Base-by-base conservation (phyloP, 2,888 invertebrate genomes). In the Melinopterus prodromus region DNA sequence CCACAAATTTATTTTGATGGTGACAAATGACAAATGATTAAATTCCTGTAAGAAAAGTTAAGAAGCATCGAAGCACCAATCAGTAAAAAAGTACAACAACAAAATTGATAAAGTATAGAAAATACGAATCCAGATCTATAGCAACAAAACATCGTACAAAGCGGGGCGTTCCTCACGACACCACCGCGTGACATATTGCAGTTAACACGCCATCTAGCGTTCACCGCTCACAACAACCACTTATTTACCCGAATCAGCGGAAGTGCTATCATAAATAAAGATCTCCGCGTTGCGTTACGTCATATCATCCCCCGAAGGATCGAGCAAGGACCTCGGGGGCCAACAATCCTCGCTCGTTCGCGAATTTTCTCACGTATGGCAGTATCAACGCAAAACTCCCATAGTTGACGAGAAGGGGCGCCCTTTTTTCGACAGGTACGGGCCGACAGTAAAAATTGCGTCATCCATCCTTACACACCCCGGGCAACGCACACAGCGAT, bases 171-270 rank as follows among this genome's bases (percentile, higher is more conserved):
- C 53, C 9, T 53, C 9, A 53, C 5, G 53, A 1, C 53, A 53
- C 12, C 53, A 9, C 53, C 12, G 26, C 53, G 53, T 53, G 53
- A 53, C 53, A 53, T 53, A 53, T 53, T 53, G 53, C 53, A 53
- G 53, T 53, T 53, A 53, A 53, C 53, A 53, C 53, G 53, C 53
- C 53, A 53, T 53, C 53, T 53, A 53, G 9, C 53, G 53, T 53
- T 53, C 53, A 53, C 53, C 53, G 53, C 53, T 53, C 53, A 53
- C 74, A 75, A 75, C 75, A 75, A 69, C 70, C 70, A 70, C 75
- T 74, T 78, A 78, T 78, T 78, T 75, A 78, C 70, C 75, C 70
- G 75, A 78, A 78, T 78, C 78, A 75, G 36, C 78, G 70, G 76
- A 36, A 76, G 78, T 70, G 75, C 75, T 26, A 38, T 16, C 74